Evolutionary conservation across 2,113 vertebrate genomes (phyloP).

Genomic region (Tangachromis dhanisi): DNA sequence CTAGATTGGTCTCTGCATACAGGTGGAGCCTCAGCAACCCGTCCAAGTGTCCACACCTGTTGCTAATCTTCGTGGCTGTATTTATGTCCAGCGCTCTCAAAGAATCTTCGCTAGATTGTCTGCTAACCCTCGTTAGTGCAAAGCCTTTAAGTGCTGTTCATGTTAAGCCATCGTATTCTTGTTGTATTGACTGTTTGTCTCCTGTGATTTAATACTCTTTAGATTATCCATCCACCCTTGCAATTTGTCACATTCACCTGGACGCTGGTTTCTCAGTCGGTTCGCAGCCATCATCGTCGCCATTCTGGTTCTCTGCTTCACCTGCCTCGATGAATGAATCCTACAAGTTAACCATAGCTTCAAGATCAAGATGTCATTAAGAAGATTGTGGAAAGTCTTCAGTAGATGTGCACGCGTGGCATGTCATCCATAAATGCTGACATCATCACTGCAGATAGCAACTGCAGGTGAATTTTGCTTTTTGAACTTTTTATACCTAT

Average conservation of each 20-base stretch:
- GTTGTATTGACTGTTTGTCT: neutral
- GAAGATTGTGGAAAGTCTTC: neutral
- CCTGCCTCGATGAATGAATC: neutral
- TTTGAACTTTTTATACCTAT: neutral
- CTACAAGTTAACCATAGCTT: neutral
- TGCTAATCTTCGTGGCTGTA: neutral
- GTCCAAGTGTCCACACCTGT: neutral
- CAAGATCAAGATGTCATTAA: neutral
- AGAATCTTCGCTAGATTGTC: neutral
- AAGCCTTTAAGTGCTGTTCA: neutral
- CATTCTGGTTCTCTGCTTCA: neutral
- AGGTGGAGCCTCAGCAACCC: neutral
- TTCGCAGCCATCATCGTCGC: neutral
- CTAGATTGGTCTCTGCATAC: neutral
- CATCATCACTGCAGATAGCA: neutral
- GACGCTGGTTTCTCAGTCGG: accelerated
- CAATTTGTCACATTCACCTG: neutral
- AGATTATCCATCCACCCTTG: neutral
- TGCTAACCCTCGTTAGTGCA: neutral
- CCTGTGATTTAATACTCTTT: neutral
- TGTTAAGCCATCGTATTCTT: neutral
- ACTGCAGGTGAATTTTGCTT: neutral
- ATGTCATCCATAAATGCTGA: neutral
- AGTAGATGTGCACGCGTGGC: neutral
- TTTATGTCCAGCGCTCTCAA: neutral